These are phyloP conservation scores for Burhinus bistriatus DNA, from an alignment of 2,113 vertebrate genomes.

Conservation along the genomic window DNA sequence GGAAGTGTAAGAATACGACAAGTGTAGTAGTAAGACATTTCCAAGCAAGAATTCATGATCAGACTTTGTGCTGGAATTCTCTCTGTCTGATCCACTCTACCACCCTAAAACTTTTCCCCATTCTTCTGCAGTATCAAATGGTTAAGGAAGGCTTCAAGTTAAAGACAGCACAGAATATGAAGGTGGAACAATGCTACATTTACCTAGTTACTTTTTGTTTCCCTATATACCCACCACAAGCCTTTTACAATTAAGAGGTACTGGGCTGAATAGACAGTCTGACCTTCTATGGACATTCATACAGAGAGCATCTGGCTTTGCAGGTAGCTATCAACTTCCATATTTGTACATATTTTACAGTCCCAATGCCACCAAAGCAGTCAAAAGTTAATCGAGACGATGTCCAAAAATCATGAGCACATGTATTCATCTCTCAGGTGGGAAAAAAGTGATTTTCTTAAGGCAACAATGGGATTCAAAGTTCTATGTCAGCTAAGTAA, in stretches of 20 bases:
- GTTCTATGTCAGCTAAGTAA: background rate
- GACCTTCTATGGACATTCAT: background rate
- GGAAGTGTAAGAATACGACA: background rate
- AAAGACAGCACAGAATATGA: background rate
- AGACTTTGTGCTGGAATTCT: background rate
- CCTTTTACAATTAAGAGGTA: background rate
- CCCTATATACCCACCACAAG: background rate
- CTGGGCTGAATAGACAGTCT: background rate
- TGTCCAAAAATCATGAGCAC: background rate
- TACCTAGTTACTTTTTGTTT: background rate
- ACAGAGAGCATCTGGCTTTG: background rate
- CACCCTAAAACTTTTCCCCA: background rate
- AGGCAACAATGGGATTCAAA: background rate
- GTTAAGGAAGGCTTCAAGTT: background rate
- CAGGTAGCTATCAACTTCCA: background rate
- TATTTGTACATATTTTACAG: background rate
- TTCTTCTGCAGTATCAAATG: background rate
- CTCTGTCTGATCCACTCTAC: accelerated
- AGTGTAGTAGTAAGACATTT: background rate
- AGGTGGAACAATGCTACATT: background rate
- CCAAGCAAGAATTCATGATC: background rate
- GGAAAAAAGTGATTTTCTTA: background rate
- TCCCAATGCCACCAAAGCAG: background rate
- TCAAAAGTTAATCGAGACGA: background rate
- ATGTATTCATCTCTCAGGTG: background rate